Evolutionary conservation across 2,797 vertebrate genomes (phyloP), one percentile per base, ranked within the genome.

Genomic region (Poecile montanus): DNA sequence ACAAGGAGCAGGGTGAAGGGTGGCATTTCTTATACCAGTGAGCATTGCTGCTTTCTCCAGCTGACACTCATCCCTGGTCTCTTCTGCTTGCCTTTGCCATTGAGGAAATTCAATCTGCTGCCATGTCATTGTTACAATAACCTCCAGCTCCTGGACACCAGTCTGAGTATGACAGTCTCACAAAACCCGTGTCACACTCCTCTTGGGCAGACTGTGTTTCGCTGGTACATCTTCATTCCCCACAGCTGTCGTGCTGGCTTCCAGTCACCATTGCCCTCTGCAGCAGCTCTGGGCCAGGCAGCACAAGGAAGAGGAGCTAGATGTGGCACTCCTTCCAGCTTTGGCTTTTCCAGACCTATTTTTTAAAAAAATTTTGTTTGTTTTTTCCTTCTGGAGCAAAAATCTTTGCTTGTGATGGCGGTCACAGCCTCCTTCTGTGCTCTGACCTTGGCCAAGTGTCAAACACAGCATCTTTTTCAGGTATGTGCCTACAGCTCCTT

Each of bases 61-160:
- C 66, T 81, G 91, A 90, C 60, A 7, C n/a, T 25, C 73, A 85
- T 85, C 75, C 57, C 65, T 8, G 8, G 68, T 62, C 60, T 60
- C 57, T 79, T 53, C 79, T 4, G 8, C 57, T 88, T 38, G 22
- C 47, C 71, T 94, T 90, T 91, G n/a, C 93, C 82, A 67, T 13
- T 79, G 72, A 96, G n/a, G 57, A 77, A 77, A 91, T 70, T 73
- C 76, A 87, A 11, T 87, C 61, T 63, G 3, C 71, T 75, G 36
- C 93, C 67, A 47, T 79, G 87, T 88, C 93, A 89, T 73, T 89
- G 53, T 85, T 94, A 65, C 15, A 89, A 47, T 66, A 86, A 87
- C 76, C 80, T 93, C 63, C 7, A 13, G 50, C 74, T 95, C 85
- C 88, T 78, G 88, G 90, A 89, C 88, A 93, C 81, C 71, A 88